Conservation (phyloP, 2,797 vertebrate species). For the Brotula barbata region DNA sequence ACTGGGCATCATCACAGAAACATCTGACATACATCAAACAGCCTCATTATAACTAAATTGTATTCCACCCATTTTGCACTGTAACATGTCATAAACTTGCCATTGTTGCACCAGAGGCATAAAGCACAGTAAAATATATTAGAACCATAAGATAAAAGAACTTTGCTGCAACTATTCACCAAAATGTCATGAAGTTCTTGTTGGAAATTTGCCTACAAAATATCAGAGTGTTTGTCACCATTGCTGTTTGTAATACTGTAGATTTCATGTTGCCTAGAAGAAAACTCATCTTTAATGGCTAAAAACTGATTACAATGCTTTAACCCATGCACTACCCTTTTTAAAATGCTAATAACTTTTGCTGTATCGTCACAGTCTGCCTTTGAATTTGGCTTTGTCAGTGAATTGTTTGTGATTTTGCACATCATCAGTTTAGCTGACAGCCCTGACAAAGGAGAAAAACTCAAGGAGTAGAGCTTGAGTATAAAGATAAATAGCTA, state of each 20-base stretch:
- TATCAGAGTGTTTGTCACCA: not conserved
- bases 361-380: constrained; percentile 46
- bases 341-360: constrained; percentile 64
- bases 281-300: constrained; percentile 2
- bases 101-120: too few relatives aligned
- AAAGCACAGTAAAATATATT: too few relatives aligned
- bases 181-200: not conserved
- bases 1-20: too few relatives aligned
- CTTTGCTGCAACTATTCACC: not conserved
- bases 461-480: constrained; percentile 18
- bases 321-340: constrained; percentile 23
- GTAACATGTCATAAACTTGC: too few relatives aligned
- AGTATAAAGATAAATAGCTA: constrained; percentile 38
- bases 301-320: constrained; percentile 19
- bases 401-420: constrained; percentile 43
- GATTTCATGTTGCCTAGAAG: not conserved
- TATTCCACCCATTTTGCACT: too few relatives aligned
- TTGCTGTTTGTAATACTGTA: not conserved
- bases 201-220: not conserved
- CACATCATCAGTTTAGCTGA: constrained; percentile 67
- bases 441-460: constrained; percentile 56
- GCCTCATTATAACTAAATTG: too few relatives aligned
- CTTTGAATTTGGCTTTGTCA: constrained; percentile 62
- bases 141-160: not conserved
- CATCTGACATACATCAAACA: too few relatives aligned